A percentile compares a stretch with the other conserved stretches of the same genome.
These are phyloP conservation scores for Carterocephalus palaemon DNA, from an alignment of 2,888 invertebrate species.

Conservation along the genomic window DNA sequence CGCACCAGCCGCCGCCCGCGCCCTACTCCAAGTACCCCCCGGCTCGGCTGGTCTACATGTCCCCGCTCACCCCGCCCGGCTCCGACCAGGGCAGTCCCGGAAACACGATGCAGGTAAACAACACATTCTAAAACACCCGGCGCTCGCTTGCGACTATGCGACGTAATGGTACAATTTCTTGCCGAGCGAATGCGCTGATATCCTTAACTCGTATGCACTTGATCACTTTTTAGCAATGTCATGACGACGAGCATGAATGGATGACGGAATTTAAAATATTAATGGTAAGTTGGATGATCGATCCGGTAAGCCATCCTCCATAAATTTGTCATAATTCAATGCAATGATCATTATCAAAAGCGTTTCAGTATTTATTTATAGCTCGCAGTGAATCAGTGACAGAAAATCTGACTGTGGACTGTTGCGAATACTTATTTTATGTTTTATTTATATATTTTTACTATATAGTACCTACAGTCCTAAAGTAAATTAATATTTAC, in stretches of 20 bases:
- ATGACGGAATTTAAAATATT: constrained; percentile 30
- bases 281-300: constrained; percentile 34
- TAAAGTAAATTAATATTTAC: no score
- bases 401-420: background rate
- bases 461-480: no score
- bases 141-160: constrained; percentile 51
- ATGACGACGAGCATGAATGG: constrained; percentile 28
- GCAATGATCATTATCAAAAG: background rate
- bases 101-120: constrained; percentile 80
- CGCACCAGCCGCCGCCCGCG: constrained; percentile 53
- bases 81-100: constrained; percentile 92
- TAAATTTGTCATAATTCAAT: constrained; percentile 34
- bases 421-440: no score
- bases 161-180: constrained; percentile 63
- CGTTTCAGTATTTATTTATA: constrained; percentile 14
- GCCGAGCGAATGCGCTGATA: constrained; percentile 51
- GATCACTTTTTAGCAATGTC: constrained; percentile 36
- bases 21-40: constrained; percentile 69
- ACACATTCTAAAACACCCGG: constrained; percentile 36
- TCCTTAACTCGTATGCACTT: constrained; percentile 20
- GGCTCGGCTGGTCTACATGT: constrained; percentile 83
- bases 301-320: constrained; percentile 36
- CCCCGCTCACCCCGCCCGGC: constrained; percentile 91
- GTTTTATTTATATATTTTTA: no score
- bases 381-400: background rate